phyloP scores from a whole-genome alignment of 2,797 vertebrate species.

The Melanotaenia nigrans region DNA sequence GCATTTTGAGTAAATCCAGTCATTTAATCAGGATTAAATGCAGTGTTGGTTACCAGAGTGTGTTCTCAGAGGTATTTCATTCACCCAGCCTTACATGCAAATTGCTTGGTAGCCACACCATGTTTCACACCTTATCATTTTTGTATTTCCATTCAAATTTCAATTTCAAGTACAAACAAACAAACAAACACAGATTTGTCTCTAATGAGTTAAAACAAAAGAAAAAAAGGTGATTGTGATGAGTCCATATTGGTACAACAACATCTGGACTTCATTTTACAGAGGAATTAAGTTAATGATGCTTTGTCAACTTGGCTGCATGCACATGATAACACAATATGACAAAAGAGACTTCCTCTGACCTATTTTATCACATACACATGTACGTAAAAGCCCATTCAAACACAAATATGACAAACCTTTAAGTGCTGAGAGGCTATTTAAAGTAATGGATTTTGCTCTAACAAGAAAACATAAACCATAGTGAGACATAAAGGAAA shows the following conservation, averaged over 20 bases:
- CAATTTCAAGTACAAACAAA: not conserved
- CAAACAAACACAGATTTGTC: not conserved
- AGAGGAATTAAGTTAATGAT: not conserved
- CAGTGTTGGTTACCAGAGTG: constrained; percentile 14
- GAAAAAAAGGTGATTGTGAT: not conserved
- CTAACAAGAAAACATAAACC: not conserved
- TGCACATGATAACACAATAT: constrained; percentile 30
- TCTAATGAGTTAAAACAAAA: not conserved
- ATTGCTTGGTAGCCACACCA: not conserved
- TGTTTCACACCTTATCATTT: constrained; percentile 1
- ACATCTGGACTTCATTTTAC: constrained; percentile 3
- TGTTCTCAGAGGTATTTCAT: constrained; percentile 2
- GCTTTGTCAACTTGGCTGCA: constrained; percentile 27
- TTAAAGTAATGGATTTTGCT: not conserved
- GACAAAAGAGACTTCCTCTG: constrained; percentile 41
- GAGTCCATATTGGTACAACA: not conserved
- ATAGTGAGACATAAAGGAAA: not conserved
- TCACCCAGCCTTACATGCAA: constrained; percentile 2
- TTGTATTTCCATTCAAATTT: not conserved
- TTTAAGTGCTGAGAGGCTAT: not conserved
- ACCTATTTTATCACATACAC: constrained; percentile 14
- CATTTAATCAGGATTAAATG: constrained; percentile 7
- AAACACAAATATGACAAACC: constrained; percentile 9
- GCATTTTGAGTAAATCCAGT: not conserved
- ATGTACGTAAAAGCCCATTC: not conserved